Percentiles rank a stretch among this genome's conserved stretches.
phyloP scores from a whole-genome alignment of 2,888 invertebrate species.

The Podotricha telesiphe region DNA sequence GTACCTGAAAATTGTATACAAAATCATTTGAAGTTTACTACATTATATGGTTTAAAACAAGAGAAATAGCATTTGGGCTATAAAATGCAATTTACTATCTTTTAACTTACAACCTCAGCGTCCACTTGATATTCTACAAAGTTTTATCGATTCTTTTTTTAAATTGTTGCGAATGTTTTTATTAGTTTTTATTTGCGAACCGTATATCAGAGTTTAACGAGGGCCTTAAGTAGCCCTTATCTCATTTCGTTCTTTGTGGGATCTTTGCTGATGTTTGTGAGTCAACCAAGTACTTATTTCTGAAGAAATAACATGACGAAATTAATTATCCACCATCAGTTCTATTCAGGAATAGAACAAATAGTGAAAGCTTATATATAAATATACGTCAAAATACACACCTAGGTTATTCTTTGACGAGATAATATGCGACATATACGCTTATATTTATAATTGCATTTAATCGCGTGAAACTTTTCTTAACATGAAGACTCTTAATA shows the following conservation, averaged over 20 bases:
- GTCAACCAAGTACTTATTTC: constrained; percentile 29
- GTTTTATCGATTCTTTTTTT: constrained; percentile 78
- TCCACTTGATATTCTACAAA: constrained; percentile 72
- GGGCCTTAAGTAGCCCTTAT: constrained; percentile 77
- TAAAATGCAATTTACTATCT: constrained; percentile 79
- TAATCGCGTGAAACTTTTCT: constrained; percentile 34
- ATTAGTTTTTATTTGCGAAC: constrained; percentile 78
- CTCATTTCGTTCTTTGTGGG: constrained; percentile 72
- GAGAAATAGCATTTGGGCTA: constrained; percentile 58
- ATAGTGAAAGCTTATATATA: background rate
- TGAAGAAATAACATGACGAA: constrained; percentile 1
- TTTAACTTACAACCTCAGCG: constrained; percentile 74
- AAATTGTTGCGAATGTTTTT: constrained; percentile 82
- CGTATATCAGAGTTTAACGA: constrained; percentile 81
- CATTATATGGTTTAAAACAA: constrained; percentile 66
- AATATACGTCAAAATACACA: background rate
- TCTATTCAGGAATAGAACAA: background rate
- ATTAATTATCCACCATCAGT: background rate
- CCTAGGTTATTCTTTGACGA: constrained; percentile 11
- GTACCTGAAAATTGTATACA: background rate
- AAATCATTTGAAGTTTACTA: constrained; percentile 56
- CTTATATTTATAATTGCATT: constrained; percentile 30
- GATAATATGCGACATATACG: constrained; percentile 9
- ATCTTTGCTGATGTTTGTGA: constrained; percentile 55
- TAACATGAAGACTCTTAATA: constrained; percentile 20